Evolutionary conservation across 2,113 vertebrate species (phyloP).

Genomic region (Lichenostomus cassidix): DNA sequence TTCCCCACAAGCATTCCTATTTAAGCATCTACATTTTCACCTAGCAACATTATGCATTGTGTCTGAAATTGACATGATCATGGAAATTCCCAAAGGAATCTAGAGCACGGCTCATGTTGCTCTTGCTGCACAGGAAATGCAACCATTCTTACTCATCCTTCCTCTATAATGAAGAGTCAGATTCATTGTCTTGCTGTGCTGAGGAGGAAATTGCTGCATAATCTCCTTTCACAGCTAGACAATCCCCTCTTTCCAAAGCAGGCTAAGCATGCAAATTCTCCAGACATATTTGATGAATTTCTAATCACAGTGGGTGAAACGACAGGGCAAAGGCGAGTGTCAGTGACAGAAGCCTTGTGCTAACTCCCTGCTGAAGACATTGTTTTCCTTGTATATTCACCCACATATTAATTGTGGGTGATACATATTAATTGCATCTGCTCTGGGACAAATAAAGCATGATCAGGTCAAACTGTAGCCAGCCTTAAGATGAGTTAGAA

Average conservation of each 20-base stretch:
- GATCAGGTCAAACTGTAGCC: not conserved
- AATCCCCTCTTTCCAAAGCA: constrained; percentile 42
- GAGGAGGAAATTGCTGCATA: constrained; percentile 63
- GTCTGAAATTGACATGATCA: constrained; percentile 7
- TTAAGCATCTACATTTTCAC: not conserved
- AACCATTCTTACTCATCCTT: constrained; percentile 36
- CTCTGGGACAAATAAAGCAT: not conserved
- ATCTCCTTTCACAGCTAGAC: constrained; percentile 46
- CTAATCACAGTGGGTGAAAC: not conserved
- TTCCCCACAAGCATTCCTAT: not conserved
- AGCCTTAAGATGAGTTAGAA: not conserved
- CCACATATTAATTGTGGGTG: not conserved
- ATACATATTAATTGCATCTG: not conserved
- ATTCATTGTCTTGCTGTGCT: constrained; percentile 45
- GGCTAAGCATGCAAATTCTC: constrained; percentile 46
- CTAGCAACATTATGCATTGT: not conserved
- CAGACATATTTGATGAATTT: constrained; percentile 29
- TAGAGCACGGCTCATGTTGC: not conserved
- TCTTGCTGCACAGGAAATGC: constrained; percentile 38
- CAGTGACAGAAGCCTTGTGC: not conserved
- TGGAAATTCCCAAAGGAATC: constrained; percentile 24
- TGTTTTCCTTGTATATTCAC: not conserved
- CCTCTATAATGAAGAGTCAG: constrained; percentile 55
- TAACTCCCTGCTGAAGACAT: not conserved
- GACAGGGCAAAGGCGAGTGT: not conserved